These are phyloP conservation scores for Eulithis prunata DNA, from an alignment of 2,888 invertebrate genomes.

Conservation along the genomic window DNA sequence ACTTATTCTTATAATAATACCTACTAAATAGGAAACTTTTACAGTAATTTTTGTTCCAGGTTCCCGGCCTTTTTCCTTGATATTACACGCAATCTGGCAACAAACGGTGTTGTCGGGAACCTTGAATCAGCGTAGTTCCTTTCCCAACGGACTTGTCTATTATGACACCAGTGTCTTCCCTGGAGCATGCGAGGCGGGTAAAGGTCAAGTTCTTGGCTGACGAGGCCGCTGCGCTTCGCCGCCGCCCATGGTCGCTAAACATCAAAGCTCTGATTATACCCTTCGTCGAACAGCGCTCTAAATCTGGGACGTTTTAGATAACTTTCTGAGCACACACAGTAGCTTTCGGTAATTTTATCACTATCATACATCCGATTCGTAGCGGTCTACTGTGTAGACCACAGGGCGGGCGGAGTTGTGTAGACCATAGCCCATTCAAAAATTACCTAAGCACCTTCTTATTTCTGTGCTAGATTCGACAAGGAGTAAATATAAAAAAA, in stretches of 20 bases:
- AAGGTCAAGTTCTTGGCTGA: constrained; percentile 73
- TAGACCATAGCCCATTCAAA: not conserved
- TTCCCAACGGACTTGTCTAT: constrained; percentile 22
- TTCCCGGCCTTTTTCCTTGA: too few species aligned
- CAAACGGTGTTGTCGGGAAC: not conserved
- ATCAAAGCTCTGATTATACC: constrained; percentile 77
- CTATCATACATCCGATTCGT: constrained; percentile 1
- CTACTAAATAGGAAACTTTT: too few species aligned
- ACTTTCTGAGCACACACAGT: constrained; percentile 21
- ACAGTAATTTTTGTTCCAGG: too few species aligned
- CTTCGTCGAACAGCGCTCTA: constrained; percentile 64
- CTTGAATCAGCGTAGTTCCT: constrained; percentile 17
- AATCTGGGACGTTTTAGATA: constrained; percentile 46
- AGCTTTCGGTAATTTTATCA: not conserved
- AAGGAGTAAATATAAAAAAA: too few species aligned
- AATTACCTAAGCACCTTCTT: not conserved
- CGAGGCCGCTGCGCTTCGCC: constrained; percentile 57
- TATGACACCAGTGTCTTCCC: constrained; percentile 27
- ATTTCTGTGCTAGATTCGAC: not conserved
- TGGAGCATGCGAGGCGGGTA: constrained; percentile 46
- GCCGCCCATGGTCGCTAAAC: constrained; percentile 73
- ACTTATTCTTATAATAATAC: too few species aligned
- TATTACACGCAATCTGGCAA: too few species aligned
- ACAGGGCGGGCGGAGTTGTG: not conserved
- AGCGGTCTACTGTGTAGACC: constrained; percentile 21